A percentile compares a stretch with the other conserved stretches of the same genome.
These are phyloP conservation scores for Metallyticus violacea DNA, from an alignment of 2,888 invertebrate species.

Conservation along the genomic window DNA sequence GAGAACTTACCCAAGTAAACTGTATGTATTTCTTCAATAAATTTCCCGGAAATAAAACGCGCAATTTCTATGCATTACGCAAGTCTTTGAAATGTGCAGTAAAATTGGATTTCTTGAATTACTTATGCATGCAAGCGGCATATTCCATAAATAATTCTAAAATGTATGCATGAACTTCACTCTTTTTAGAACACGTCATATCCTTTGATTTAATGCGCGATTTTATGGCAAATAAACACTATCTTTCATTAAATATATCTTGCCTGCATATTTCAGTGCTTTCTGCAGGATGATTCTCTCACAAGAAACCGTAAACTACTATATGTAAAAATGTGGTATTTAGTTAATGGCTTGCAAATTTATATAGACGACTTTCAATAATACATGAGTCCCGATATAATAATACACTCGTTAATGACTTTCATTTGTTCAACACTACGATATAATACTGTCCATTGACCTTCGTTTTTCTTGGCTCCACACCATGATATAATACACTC, in stretches of 20 bases:
- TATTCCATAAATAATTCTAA: not conserved
- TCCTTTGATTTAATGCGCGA: not conserved
- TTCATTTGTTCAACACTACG: too few species aligned
- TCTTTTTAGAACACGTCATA: not conserved
- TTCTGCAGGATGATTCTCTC: too few species aligned
- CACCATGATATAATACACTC: too few species aligned
- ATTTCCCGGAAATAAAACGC: not conserved
- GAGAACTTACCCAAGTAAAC: not conserved
- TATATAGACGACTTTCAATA: too few species aligned
- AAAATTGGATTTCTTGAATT: not conserved
- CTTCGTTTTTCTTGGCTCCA: too few species aligned
- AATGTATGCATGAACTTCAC: not conserved
- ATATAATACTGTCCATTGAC: too few species aligned
- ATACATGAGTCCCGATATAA: too few species aligned
- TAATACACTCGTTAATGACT: too few species aligned
- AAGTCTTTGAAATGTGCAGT: not conserved
- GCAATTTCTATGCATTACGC: not conserved
- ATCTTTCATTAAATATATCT: not conserved
- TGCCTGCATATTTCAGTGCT: not conserved
- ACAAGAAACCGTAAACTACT: too few species aligned
- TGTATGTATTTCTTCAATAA: not conserved
- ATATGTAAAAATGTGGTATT: too few species aligned
- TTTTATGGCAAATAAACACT: not conserved
- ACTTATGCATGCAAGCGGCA: not conserved
- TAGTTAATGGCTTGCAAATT: too few species aligned